Conservation (phyloP, 2,113 vertebrate species). For the Dasyprocta punctata region DNA sequence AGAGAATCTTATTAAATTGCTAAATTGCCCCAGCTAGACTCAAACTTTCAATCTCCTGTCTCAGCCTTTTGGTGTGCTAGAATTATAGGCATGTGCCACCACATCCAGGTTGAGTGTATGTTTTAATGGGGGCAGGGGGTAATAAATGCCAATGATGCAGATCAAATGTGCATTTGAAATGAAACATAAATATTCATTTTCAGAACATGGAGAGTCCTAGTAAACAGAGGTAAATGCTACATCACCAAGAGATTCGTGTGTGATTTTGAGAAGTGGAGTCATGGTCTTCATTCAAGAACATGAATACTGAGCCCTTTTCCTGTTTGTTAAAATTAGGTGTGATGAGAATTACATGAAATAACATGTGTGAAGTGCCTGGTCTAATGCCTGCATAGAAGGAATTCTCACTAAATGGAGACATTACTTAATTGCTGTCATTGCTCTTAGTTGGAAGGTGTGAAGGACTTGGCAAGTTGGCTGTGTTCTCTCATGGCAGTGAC, state of each 20-base stretch:
- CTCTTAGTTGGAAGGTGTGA: neutral
- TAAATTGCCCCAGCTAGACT: neutral
- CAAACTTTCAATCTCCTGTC: neutral
- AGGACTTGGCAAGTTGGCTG: neutral
- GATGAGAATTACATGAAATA: neutral
- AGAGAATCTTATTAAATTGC: neutral
- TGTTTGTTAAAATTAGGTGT: neutral
- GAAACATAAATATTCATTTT: neutral
- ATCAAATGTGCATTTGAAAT: neutral
- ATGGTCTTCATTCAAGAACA: neutral
- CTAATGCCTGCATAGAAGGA: accelerated
- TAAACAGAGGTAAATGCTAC: neutral
- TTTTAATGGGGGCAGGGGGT: neutral
- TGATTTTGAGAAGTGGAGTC: neutral
- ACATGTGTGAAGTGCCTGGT: neutral
- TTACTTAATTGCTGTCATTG: neutral
- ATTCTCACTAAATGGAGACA: neutral
- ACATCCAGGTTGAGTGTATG: neutral
- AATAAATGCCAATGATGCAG: neutral
- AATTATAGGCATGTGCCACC: neutral
- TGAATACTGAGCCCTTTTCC: neutral
- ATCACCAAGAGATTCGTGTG: neutral
- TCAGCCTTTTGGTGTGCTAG: neutral
- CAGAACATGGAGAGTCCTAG: neutral
- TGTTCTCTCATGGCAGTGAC: neutral